Percentiles rank a stretch among this genome's conserved stretches.
Conservation (phyloP, 2,888 invertebrate genomes). For the Aleiodes testaceus region DNA sequence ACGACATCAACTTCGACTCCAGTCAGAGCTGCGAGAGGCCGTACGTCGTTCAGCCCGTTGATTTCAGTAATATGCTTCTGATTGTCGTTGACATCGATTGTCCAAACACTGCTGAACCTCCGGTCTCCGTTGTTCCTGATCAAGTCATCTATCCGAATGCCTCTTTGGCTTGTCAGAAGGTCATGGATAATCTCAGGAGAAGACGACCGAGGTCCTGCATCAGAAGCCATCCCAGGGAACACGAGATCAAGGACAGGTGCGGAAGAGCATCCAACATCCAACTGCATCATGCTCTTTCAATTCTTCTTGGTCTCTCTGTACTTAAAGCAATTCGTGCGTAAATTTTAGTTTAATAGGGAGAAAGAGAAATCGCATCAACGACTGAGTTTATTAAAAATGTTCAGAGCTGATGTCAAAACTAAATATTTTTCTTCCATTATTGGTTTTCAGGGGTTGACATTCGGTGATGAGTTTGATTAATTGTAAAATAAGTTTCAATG, state of each 20-base stretch:
- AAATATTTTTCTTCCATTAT: background rate
- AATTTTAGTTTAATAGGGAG: too few relatives aligned
- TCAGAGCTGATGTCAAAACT: conserved; percentile 51
- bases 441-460: too few relatives aligned
- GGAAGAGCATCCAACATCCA: conserved; percentile 58
- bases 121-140: conserved; percentile 71
- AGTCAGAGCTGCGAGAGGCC: conserved; percentile 73
- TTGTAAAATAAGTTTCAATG: background rate
- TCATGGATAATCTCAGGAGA: conserved; percentile 76
- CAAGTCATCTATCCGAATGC: conserved; percentile 75
- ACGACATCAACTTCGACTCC: conserved; percentile 60
- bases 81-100: conserved; percentile 83
- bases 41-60: conserved; percentile 83
- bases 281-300: conserved; percentile 48
- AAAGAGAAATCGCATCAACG: too few relatives aligned
- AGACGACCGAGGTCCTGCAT: conserved; percentile 84
- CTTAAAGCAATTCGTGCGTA: background rate
- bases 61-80: conserved; percentile 85
- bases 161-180: conserved; percentile 78
- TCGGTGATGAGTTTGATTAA: too few relatives aligned
- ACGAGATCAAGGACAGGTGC: conserved; percentile 71
- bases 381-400: conserved; percentile 25
- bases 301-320: background rate
- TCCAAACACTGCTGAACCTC: conserved; percentile 73
- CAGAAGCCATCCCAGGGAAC: conserved; percentile 83